Conservation (phyloP, 2,888 invertebrate species). For the Parochlus steinenii region DNA sequence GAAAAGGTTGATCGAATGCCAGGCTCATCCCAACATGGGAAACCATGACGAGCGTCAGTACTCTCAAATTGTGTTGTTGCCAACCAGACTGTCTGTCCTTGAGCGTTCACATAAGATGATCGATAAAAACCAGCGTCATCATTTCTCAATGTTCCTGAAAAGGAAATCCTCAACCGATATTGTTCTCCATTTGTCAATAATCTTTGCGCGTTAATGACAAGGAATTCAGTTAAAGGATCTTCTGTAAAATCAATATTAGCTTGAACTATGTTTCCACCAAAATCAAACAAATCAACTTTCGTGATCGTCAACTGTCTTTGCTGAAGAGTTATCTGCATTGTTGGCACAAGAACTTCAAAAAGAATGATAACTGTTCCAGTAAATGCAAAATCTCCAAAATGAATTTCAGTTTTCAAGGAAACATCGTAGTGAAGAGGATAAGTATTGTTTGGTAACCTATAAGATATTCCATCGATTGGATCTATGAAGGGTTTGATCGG, state of each 20-base stretch:
- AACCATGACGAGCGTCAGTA: conserved; percentile 46
- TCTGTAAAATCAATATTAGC: no score
- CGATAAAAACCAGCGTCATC: conserved; percentile 7
- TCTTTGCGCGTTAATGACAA: conserved; percentile 35
- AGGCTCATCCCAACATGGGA: conserved; percentile 61
- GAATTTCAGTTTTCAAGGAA: conserved; percentile 32
- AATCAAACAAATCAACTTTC: conserved; percentile 14
- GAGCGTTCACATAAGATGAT: not conserved
- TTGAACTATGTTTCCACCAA: conserved; percentile 11
- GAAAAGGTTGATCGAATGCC: conserved; percentile 15
- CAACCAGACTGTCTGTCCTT: conserved; percentile 22
- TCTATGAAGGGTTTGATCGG: no score
- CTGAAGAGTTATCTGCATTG: conserved; percentile 38
- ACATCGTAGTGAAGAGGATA: conserved; percentile 38
- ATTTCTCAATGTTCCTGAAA: conserved; percentile 1
- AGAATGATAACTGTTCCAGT: conserved; percentile 32
- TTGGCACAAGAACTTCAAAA: conserved; percentile 31
- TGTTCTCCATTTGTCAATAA: no score
- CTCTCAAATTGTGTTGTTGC: conserved; percentile 53
- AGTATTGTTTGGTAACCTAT: conserved; percentile 36
- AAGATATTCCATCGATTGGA: conserved; percentile 19
- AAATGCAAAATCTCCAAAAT: conserved; percentile 21
- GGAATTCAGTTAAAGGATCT: no score
- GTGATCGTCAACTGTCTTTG: conserved; percentile 33
- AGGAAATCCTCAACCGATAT: conserved; percentile 6